Conservation (phyloP, 2,888 invertebrate species). For the Thelaira solivaga region DNA sequence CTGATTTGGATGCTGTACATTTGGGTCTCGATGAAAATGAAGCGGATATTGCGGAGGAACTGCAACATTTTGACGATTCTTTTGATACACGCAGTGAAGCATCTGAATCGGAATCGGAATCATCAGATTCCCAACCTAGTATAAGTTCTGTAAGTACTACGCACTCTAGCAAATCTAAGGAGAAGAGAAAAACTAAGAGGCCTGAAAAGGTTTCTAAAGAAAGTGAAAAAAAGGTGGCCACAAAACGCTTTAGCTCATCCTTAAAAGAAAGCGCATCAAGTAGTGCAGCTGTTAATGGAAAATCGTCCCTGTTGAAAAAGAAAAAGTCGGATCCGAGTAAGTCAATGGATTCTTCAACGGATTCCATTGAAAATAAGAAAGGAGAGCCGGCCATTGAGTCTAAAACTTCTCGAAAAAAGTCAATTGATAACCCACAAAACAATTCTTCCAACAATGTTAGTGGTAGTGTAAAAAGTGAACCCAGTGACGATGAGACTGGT, state of each 20-base stretch:
- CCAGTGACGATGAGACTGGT: slow-evolving; percentile 69
- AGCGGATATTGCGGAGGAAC: slow-evolving; percentile 87
- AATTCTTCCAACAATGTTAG: slow-evolving; percentile 43
- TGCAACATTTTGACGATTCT: slow-evolving; percentile 82
- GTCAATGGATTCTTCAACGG: slow-evolving; percentile 9
- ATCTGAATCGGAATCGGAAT: slow-evolving; percentile 82
- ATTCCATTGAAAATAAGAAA: slow-evolving; percentile 47
- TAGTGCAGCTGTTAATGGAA: slow-evolving; percentile 66
- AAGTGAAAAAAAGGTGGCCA: slow-evolving; percentile 58
- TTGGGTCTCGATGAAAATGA: slow-evolving; percentile 83
- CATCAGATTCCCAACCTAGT: slow-evolving; percentile 82
- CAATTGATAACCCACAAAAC: slow-evolving; percentile 38
- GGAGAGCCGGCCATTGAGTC: slow-evolving; percentile 16
- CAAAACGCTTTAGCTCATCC: slow-evolving; percentile 67
- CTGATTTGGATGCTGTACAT: slow-evolving; percentile 80
- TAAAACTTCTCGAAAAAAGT: slow-evolving; percentile 63
- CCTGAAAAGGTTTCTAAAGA: slow-evolving; percentile 75
- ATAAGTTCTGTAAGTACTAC: slow-evolving; percentile 86
- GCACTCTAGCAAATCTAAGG: slow-evolving; percentile 78
- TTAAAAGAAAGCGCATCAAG: slow-evolving; percentile 24
- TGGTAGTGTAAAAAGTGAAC: slow-evolving; percentile 67
- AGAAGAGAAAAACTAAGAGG: slow-evolving; percentile 65
- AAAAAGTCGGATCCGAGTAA: slow-evolving; percentile 51
- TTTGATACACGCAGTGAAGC: slow-evolving; percentile 94
- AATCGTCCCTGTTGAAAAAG: slow-evolving; percentile 63